Evolutionary conservation across 2,797 vertebrate species (phyloP), one percentile per base, ranked within the genome.

Genomic region (Graptemys geographica): DNA sequence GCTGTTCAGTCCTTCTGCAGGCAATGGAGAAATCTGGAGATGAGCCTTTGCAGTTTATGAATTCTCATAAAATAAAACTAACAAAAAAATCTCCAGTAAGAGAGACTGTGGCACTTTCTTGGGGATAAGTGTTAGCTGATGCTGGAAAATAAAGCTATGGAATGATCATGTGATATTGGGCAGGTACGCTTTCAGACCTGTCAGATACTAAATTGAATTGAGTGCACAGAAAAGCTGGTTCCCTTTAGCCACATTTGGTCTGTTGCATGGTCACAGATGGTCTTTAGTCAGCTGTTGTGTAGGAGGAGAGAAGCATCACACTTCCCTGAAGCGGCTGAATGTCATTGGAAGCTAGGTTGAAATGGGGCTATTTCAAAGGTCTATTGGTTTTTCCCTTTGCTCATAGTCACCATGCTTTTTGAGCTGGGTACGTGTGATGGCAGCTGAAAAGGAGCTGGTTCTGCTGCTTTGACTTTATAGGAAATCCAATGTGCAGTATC

Each of bases 111-210:
- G 5, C 27, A 31, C 13, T 49, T 78, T 47, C 41, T 78, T 1
- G 27, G 12, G 27, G 41, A 18, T 78, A 78, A 78, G 47, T 47
- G 28, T 78, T 49, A 76, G 44, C 25, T 49, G 47, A 49, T 78
- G 15, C 8, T 72, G 78, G 78, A 79, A 52, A 79, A 28, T 79
- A 55, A 33, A 12, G 47, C 12, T 19, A 52, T 27, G n/a, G 33
- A 31, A 19, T 1, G 1, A 0, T 0, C 86, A 57, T 5, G 57
- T 72, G 53, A 13, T n/a, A 25, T 12, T 27, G 49, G 55, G 47
- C 90, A 87, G 90, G 81, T 49, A 31, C 10, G 5, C 16, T 13
- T 37, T 51, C 87, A 56, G 28, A 37, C 33, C 56, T 52, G 21
- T 87, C 89, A 81, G 28, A 2, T 49, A 4, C 16, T 25, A 19